Conservation (phyloP, 2,888 invertebrate genomes). For the Eurois occulta region DNA sequence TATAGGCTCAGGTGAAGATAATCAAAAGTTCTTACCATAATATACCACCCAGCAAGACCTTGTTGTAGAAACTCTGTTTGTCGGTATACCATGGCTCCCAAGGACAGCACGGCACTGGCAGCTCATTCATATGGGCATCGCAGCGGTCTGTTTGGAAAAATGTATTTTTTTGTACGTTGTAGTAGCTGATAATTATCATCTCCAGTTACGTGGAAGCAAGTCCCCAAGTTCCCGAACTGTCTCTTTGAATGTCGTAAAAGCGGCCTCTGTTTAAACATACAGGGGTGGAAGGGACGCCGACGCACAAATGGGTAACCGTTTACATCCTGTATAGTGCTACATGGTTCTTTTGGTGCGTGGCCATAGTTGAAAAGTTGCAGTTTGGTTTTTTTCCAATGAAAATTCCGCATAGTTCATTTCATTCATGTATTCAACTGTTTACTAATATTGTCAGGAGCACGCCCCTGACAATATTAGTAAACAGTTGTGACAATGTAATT, state of each 20-base stretch:
- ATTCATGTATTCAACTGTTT: too few relatives aligned
- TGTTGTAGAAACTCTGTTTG: constrained; percentile 88
- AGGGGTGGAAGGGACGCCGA: neutral
- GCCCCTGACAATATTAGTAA: too few relatives aligned
- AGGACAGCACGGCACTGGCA: constrained; percentile 94
- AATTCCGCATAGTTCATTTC: neutral
- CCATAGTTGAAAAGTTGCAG: neutral
- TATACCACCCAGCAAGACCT: constrained; percentile 74
- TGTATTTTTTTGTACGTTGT: neutral
- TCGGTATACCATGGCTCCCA: constrained; percentile 93
- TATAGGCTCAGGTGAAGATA: neutral
- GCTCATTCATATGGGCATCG: constrained; percentile 92
- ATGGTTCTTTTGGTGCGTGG: neutral
- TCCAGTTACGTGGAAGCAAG: neutral
- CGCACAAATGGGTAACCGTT: too few relatives aligned
- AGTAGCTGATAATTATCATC: neutral
- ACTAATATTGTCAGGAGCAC: neutral
- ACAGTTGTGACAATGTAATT: too few relatives aligned
- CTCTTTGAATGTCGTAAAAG: neutral
- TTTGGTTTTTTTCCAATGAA: neutral
- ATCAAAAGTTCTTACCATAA: constrained; percentile 74
- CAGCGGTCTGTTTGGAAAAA: constrained; percentile 74
- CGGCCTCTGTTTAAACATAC: too few relatives aligned
- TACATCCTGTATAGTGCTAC: neutral
- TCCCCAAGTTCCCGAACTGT: neutral